Conservation (phyloP, 1,140 invertebrate genomes). For the Pseudomyrmex dendroicus region DNA sequence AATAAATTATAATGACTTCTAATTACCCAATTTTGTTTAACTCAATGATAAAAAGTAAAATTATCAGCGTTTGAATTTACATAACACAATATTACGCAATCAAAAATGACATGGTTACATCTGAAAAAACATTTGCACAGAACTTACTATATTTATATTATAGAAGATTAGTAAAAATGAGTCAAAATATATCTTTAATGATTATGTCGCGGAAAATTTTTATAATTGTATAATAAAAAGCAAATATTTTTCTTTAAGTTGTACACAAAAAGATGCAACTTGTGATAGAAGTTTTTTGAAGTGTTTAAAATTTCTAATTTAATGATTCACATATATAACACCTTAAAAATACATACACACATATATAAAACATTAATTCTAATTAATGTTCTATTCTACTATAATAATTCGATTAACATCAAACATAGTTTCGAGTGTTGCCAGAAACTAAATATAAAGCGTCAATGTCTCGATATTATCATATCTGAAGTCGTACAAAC, state of each 20-base stretch:
- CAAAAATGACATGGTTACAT: slow-evolving; percentile 18
- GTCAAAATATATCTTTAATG: background rate
- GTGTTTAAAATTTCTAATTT: too few species aligned
- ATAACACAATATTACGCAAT: slow-evolving; percentile 31
- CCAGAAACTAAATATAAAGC: background rate
- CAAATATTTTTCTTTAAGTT: too few species aligned
- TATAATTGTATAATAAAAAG: too few species aligned
- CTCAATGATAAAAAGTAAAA: slow-evolving; percentile 36
- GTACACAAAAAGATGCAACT: too few species aligned
- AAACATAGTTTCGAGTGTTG: background rate
- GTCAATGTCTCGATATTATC: background rate
- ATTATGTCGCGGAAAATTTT: too few species aligned
- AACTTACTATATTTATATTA: background rate
- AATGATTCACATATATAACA: too few species aligned
- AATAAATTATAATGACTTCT: background rate
- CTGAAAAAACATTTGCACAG: slow-evolving; percentile 5
- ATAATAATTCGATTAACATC: too few species aligned
- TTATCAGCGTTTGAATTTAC: slow-evolving; percentile 13
- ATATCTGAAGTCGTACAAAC: background rate
- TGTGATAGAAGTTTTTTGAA: too few species aligned
- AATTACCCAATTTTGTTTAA: slow-evolving; percentile 4
- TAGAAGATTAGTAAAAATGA: background rate
- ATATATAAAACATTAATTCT: too few species aligned
- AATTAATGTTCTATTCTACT: too few species aligned
- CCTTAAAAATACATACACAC: too few species aligned